Conservation (phyloP, 2,113 vertebrate genomes). For the Holacanthus passer region DNA sequence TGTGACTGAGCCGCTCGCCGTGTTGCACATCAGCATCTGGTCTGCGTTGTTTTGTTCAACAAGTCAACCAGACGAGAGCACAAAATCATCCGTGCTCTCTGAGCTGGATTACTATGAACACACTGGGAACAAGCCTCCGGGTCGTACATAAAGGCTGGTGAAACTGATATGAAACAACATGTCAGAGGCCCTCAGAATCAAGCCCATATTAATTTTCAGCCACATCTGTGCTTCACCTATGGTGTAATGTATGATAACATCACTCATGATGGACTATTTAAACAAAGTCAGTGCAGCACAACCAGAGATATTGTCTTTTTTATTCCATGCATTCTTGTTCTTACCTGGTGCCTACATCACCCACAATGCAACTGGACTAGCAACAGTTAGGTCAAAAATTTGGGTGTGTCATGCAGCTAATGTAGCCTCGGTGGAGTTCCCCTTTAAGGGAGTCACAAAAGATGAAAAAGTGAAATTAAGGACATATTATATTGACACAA, state of each 20-base stretch:
- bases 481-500: background rate
- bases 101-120: conserved; percentile 24
- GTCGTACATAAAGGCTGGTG: conserved; percentile 5
- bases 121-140: conserved; percentile 17
- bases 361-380: background rate
- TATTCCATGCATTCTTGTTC: too few species aligned
- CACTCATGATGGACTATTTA: background rate
- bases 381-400: background rate
- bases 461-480: background rate
- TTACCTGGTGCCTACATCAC: background rate
- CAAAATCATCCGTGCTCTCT: conserved; percentile 39
- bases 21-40: conserved; percentile 63
- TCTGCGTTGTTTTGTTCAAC: conserved; percentile 56
- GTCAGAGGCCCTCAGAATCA: background rate
- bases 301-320: too few species aligned
- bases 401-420: background rate
- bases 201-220: background rate
- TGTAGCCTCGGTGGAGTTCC: background rate
- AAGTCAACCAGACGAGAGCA: conserved; percentile 47
- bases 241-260: background rate
- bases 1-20: conserved; percentile 25
- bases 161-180: conserved; percentile 6
- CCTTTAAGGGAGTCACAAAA: background rate
- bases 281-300: background rate
- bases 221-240: background rate